A percentile compares a stretch with the other conserved stretches of the same genome.
phyloP scores from a whole-genome alignment of 2,113 vertebrate species.

The Sus scrofa region DNA sequence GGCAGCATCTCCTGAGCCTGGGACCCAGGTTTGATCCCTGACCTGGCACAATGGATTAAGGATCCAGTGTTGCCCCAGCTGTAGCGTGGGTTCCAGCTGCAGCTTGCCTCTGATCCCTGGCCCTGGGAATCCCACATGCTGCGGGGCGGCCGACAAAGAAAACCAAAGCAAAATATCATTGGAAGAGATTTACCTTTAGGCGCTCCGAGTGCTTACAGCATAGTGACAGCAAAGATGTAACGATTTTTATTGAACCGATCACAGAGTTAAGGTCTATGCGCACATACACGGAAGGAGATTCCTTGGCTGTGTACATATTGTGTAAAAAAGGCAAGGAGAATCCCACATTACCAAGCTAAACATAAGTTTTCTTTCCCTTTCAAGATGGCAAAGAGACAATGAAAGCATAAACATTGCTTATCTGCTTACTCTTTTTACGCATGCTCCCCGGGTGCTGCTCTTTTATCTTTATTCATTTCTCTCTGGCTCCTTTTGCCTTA shows the following conservation, averaged over 20 bases:
- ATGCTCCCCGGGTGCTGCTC: too few species aligned
- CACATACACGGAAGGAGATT: too few species aligned
- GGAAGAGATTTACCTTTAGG: background rate
- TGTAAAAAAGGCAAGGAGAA: background rate
- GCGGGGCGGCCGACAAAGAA: too few species aligned
- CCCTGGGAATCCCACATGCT: too few species aligned
- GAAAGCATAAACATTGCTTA: rapidly evolving
- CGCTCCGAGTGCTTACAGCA: rapidly evolving
- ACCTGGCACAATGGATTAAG: too few species aligned
- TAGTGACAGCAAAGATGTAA: rapidly evolving
- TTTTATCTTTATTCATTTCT: rapidly evolving
- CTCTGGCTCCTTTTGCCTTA: background rate
- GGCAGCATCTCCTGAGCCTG: too few species aligned
- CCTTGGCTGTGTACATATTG: rapidly evolving
- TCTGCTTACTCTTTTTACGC: background rate
- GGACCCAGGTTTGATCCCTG: too few species aligned
- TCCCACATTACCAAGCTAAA: background rate
- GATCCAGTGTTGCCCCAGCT: too few species aligned
- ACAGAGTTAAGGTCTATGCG: rapidly evolving
- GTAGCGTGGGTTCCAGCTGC: too few species aligned
- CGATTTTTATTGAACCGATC: rapidly evolving
- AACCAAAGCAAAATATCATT: too few species aligned
- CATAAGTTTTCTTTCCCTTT: background rate
- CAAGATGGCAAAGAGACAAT: background rate
- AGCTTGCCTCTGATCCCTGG: too few species aligned